Percentiles rank a stretch among this genome's conserved stretches.
Evolutionary conservation across 2,888 invertebrate species (phyloP).

Genomic region (Hyposoter didymator): DNA sequence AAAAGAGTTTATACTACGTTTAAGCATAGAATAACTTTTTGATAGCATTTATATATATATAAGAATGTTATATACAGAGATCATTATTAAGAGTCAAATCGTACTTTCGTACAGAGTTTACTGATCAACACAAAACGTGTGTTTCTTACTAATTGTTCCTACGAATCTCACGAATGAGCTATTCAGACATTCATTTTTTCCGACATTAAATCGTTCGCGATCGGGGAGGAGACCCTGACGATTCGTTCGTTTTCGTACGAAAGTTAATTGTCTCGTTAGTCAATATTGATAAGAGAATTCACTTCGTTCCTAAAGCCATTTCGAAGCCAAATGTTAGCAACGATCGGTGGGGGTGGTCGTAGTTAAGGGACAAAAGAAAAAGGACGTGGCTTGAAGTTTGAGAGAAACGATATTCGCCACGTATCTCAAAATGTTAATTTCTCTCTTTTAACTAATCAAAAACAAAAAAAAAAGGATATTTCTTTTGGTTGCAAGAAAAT

Average conservation of each 20-base stretch:
- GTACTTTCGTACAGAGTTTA: slow-evolving; percentile 7
- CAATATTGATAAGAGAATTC: slow-evolving; percentile 40
- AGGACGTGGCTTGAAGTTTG: background rate
- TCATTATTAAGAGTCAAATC: slow-evolving; percentile 30
- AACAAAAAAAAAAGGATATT: slow-evolving; percentile 15
- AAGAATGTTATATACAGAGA: slow-evolving; percentile 33
- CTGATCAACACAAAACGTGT: slow-evolving; percentile 13
- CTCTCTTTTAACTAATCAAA: slow-evolving; percentile 13
- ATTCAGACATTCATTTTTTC: background rate
- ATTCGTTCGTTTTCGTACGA: slow-evolving; percentile 1
- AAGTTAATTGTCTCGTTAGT: slow-evolving; percentile 29
- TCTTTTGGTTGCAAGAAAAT: slow-evolving; percentile 7
- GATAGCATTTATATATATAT: slow-evolving; percentile 32
- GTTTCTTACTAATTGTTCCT: slow-evolving; percentile 41
- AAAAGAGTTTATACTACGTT: slow-evolving; percentile 51
- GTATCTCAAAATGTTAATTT: background rate
- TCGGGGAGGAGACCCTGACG: background rate
- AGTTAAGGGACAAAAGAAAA: background rate
- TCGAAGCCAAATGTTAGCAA: slow-evolving; percentile 37
- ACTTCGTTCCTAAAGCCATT: slow-evolving; percentile 34
- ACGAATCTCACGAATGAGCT: slow-evolving; percentile 25
- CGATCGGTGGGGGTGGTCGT: slow-evolving; percentile 43
- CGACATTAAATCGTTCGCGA: slow-evolving; percentile 5
- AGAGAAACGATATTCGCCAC: background rate
- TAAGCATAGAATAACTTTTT: slow-evolving; percentile 27